Evolutionary conservation across 2,113 vertebrate species (phyloP), one percentile per base, ranked within the genome.

Genomic region (Penelope pileata): DNA sequence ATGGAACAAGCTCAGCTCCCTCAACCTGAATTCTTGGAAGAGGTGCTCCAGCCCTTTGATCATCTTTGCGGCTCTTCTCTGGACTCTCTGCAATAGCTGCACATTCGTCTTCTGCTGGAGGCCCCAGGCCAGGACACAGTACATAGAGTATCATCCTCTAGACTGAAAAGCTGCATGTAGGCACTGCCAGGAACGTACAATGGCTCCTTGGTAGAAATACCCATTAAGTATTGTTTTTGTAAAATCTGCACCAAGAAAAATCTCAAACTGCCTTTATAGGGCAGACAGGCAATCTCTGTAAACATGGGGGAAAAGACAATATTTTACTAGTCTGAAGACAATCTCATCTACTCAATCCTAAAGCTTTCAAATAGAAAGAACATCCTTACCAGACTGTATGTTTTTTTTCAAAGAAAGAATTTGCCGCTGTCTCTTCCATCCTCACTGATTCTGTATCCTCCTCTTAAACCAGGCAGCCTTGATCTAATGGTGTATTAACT

Each of bases 281-380:
- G 56, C 16, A 66, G 60, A 29, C 34, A 75, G 32, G 11, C 3
- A 62, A 68, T 11, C 14, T 17, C 36, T 73, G 14, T 18, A 82
- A 59, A 56, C 6, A 47, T 1, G 6, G 2, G 3, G 6, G 5
- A 1, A 27, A 34, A 63, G 22, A 5, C 26, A n/a, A 3, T 16
- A 2, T 38, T 79, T 54, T 47, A 1, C 6, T 54, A 40, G 1
- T 48, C 32, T 90, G 23, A 36, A 76, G 4, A 18, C 19, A 63
- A 50, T 70, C n/a, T 59, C 15, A 85, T 16, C 74, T 70, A 36
- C 11, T 59, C n/a, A 48, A n/a, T 92, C 81, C 76, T 81, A 23
- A 75, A 60, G 12, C 10, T 6, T 75, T 54, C n/a, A 26, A 83
- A 8, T 30, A 1, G 36, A 53, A 79, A 58, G 4, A 69, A 22